Conservation (phyloP, 2,888 invertebrate species). For the Platycnemis pennipes region DNA sequence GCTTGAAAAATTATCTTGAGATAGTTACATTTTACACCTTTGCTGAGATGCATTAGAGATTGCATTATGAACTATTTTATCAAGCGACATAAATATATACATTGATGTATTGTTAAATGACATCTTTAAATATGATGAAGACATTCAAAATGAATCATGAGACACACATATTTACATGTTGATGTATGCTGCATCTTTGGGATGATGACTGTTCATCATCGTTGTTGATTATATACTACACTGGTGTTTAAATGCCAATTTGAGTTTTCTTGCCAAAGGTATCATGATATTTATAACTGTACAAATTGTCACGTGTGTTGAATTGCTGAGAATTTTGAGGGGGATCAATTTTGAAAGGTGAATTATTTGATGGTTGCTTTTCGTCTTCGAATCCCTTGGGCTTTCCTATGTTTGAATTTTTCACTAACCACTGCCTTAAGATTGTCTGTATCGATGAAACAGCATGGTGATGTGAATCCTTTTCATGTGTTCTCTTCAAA, state of each 20-base stretch:
- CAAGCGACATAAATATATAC: not conserved
- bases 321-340: not conserved
- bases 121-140: not conserved
- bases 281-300: not conserved
- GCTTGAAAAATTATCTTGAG: not conserved
- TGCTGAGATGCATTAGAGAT: not conserved
- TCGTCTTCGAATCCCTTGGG: not conserved
- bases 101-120: not conserved
- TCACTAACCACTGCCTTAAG: not conserved
- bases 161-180: not conserved
- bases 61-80: not conserved
- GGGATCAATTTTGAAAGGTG: not conserved
- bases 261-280: not conserved
- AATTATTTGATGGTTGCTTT: not conserved
- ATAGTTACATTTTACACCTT: too few species aligned
- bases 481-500: not conserved
- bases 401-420: not conserved
- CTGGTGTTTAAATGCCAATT: not conserved
- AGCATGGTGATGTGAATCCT: not conserved
- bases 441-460: not conserved
- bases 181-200: not conserved
- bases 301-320: not conserved
- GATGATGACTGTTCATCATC: too few species aligned
- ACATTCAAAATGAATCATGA: not conserved
- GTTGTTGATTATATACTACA: not conserved